These are phyloP conservation scores for Leptinotarsa lineolata DNA, from an alignment of 1,140 invertebrate genomes.

Conservation along the genomic window DNA sequence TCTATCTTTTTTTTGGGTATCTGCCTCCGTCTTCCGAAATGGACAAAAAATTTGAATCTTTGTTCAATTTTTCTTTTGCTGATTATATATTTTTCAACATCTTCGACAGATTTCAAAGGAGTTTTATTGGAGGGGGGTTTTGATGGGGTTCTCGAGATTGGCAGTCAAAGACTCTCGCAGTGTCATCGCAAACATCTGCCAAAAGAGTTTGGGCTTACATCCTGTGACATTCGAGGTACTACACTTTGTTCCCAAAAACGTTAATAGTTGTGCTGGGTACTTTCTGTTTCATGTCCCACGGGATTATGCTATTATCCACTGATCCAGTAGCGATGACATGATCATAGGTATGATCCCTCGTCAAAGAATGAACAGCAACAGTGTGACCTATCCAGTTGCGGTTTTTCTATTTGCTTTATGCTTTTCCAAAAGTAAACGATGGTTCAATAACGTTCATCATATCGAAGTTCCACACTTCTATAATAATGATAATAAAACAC, in stretches of 20 bases:
- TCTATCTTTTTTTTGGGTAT: no score
- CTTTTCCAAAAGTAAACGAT: constrained; percentile 76
- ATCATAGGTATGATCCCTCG: constrained; percentile 82
- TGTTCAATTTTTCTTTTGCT: no score
- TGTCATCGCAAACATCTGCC: constrained; percentile 66
- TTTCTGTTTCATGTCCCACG: constrained; percentile 90
- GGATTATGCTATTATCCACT: constrained; percentile 82
- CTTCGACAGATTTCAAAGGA: no score
- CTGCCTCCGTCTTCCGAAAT: no score
- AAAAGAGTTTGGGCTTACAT: constrained; percentile 79
- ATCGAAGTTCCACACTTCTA: constrained; percentile 95
- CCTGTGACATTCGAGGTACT: constrained; percentile 87
- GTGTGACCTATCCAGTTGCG: constrained; percentile 73
- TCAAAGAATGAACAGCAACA: constrained; percentile 87
- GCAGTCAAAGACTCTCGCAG: constrained; percentile 80
- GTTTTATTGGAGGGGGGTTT: no score
- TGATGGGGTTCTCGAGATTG: constrained; percentile 66
- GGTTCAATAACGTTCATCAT: constrained; percentile 89
- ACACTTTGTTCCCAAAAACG: constrained; percentile 80
- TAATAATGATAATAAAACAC: no score
- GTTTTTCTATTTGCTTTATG: constrained; percentile 77
- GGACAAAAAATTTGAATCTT: no score
- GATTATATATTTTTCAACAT: no score
- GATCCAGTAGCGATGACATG: constrained; percentile 91
- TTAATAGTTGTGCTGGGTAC: constrained; percentile 73